Conservation (phyloP, 2,888 invertebrate species). For the Trissolcus japonicus region DNA sequence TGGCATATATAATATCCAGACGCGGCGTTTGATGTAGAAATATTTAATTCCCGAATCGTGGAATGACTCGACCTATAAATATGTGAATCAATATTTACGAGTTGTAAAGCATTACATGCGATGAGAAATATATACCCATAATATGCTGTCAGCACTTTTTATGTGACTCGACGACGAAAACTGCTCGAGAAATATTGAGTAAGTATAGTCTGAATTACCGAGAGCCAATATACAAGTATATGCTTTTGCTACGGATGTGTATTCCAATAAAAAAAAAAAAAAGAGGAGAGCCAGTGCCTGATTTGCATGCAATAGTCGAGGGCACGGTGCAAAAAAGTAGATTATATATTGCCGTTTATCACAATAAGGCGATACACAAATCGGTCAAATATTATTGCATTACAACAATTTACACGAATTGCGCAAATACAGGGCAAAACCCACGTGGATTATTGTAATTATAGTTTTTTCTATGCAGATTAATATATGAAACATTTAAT, state of each 20-base stretch:
- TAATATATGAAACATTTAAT: background rate
- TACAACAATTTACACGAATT: background rate
- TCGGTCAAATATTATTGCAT: conserved; percentile 2
- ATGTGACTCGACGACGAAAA: conserved; percentile 42
- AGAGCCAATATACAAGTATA: conserved; percentile 16
- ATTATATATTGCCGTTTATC: conserved; percentile 9
- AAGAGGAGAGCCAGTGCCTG: conserved; percentile 21
- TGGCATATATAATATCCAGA: background rate
- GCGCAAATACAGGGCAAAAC: background rate
- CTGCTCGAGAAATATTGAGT: conserved; percentile 43
- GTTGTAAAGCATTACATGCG: conserved; percentile 30
- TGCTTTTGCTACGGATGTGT: conserved; percentile 8
- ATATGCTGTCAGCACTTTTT: conserved; percentile 49
- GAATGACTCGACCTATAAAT: conserved; percentile 38
- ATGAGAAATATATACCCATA: conserved; percentile 38
- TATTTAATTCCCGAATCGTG: conserved; percentile 32
- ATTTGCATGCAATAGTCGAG: conserved; percentile 25
- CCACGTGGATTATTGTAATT: background rate
- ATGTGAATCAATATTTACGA: conserved; percentile 48
- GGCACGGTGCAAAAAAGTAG: conserved; percentile 6
- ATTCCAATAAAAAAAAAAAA: conserved; percentile 27
- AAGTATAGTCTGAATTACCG: conserved; percentile 44
- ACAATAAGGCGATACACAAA: conserved; percentile 16
- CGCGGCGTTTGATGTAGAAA: background rate
- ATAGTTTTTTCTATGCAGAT: no score